Evolutionary conservation across 2,888 invertebrate species (phyloP), one percentile per base, ranked within the genome.

Genomic region (Agrotis segetum): DNA sequence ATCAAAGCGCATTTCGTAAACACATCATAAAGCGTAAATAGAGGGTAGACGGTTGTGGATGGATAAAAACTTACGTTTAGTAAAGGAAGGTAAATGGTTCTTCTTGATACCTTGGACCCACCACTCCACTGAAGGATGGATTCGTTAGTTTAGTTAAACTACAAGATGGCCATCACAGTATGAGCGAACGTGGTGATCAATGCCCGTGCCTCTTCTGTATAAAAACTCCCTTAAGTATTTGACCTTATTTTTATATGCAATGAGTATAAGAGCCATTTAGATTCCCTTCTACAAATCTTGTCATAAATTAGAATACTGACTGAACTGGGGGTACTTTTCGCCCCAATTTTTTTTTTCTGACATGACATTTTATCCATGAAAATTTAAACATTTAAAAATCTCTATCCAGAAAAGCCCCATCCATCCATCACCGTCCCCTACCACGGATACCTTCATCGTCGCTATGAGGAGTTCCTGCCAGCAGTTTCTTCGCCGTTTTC

Each of bases 361-460:
- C 21, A 4, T 9, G 0, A 16, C 21, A 29, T 29, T 4, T 13
- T 40, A 13, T 9, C 7, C 19, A 29, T n/a, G 24, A 16, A 4
- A n/a, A 24, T 0, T n/a, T 19, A 1, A 11, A 21, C 17, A 24
- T 59, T 52, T 44, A 1, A 44, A n/a, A 14, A 14, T 19, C 17
- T 14, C 19, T 47, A 16, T 21, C 13, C 7, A 49, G 13, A 13
- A 16, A 19, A 58, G 17, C 7, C 14, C 5, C 59, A 55, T 74
- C 84, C 85, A 89, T 90, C 91, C 90, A 91, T 90, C 87, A 88
- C 88, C 86, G 83, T 92, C 94, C 84, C 83, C 85, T 88, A 89
- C 89, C 87, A 88, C 95, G 92, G 90, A 97, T 97, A 95, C 97
- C 97, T 96, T 98, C 98, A 93, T 98, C 98, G 91, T 98, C 98